Percentiles rank a stretch among this genome's conserved stretches.
Conservation (phyloP, 2,113 vertebrate species). For the Saccopteryx bilineata region DNA sequence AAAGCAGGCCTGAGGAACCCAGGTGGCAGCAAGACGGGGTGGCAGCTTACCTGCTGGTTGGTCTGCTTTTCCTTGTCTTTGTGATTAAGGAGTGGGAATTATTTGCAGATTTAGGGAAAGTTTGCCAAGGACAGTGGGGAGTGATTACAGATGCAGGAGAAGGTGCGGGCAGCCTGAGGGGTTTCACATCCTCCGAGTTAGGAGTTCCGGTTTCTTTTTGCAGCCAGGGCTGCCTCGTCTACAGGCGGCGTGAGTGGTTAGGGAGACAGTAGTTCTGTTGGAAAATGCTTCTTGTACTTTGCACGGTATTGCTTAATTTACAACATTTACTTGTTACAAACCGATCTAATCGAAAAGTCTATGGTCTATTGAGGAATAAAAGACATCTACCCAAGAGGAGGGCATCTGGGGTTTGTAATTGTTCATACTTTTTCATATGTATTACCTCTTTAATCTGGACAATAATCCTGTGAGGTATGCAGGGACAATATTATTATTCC, state of each 20-base stretch:
- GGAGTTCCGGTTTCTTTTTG: conserved; percentile 49
- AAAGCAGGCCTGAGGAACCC: background rate
- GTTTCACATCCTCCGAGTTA: conserved; percentile 2
- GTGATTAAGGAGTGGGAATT: conserved; percentile 54
- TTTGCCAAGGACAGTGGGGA: conserved; percentile 58
- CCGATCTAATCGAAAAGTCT: conserved; percentile 4
- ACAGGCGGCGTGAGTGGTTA: background rate
- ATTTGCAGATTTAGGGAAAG: conserved; percentile 14
- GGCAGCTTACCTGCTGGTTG: conserved; percentile 31
- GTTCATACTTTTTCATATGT: background rate
- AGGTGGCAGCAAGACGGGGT: background rate
- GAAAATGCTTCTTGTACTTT: background rate
- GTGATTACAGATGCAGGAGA: conserved; percentile 60
- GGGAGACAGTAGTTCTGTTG: conserved; percentile 19
- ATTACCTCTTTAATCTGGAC: conserved; percentile 48
- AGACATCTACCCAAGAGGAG: background rate
- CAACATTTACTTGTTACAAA: conserved; percentile 25
- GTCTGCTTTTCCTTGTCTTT: conserved; percentile 55
- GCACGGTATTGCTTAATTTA: conserved; percentile 43
- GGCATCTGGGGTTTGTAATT: conserved; percentile 11
- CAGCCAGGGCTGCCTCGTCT: conserved; percentile 4
- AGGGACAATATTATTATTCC: background rate
- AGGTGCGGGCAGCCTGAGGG: conserved; percentile 54
- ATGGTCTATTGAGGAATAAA: conserved; percentile 30
- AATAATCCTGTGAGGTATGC: background rate